A percentile compares a stretch with the other conserved stretches of the same genome.
Conservation (phyloP, 2,888 invertebrate species). For the Oxycera nigricornis region DNA sequence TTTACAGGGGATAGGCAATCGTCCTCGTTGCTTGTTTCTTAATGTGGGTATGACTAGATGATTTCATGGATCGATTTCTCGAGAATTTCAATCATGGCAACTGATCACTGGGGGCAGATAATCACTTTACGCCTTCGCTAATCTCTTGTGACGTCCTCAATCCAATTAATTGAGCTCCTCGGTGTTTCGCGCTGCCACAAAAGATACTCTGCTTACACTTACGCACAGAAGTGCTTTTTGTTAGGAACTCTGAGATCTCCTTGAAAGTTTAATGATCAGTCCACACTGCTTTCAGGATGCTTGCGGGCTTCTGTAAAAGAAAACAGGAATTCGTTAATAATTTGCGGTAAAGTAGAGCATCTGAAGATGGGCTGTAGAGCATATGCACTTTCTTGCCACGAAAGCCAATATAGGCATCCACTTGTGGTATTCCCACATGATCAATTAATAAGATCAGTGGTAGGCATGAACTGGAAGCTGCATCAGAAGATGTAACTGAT, state of each 20-base stretch:
- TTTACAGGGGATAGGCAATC: not conserved
- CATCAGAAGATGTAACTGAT: constrained; percentile 1
- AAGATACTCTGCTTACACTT: not conserved
- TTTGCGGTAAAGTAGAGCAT: constrained; percentile 19
- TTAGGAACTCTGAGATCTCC: constrained; percentile 37
- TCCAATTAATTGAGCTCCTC: constrained; percentile 7
- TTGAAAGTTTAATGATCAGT: constrained; percentile 17
- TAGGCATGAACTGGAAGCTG: constrained; percentile 5
- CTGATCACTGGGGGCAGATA: not conserved
- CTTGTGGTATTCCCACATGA: constrained; percentile 47
- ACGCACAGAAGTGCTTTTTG: constrained; percentile 18
- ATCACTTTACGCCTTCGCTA: not conserved
- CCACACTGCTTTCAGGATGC: not conserved
- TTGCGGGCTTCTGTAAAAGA: constrained; percentile 28
- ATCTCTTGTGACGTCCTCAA: not conserved
- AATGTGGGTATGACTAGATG: constrained; percentile 31
- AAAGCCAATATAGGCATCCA: constrained; percentile 24
- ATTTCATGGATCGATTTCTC: not conserved
- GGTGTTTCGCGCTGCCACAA: not conserved
- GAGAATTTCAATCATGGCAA: not conserved
- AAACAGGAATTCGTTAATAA: constrained; percentile 35
- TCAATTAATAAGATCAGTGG: constrained; percentile 45
- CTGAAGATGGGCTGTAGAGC: not conserved
- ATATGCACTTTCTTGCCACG: not conserved
- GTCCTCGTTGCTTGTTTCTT: not conserved